phyloP scores from a whole-genome alignment of 2,797 vertebrate species.

The Cyprinodon diabolis region DNA sequence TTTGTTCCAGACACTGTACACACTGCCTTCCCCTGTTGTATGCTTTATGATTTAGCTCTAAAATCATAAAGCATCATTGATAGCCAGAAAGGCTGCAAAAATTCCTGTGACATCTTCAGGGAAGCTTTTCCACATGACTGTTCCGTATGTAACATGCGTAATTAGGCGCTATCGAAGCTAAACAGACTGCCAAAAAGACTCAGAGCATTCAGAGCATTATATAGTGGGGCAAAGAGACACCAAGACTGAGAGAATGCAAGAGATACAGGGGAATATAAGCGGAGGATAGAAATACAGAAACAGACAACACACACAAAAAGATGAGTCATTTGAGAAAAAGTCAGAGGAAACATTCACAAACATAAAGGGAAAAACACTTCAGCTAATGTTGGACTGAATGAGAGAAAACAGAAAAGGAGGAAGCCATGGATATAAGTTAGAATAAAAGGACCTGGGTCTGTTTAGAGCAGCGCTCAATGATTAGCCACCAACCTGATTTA shows the following conservation, averaged over 20 bases:
- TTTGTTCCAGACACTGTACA: too few species aligned
- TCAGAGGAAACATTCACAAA: slow-evolving; percentile 34
- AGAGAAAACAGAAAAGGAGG: slow-evolving; percentile 33
- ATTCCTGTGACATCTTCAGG: slow-evolving; percentile 17
- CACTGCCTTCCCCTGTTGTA: not conserved
- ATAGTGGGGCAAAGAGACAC: slow-evolving; percentile 35
- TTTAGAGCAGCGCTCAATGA: too few species aligned
- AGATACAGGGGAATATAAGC: slow-evolving; percentile 6
- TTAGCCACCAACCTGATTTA: too few species aligned
- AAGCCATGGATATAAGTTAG: slow-evolving; percentile 24
- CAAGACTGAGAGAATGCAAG: not conserved
- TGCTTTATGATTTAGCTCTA: not conserved
- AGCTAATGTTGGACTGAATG: not conserved
- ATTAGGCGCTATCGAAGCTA: slow-evolving; percentile 38
- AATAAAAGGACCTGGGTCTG: not conserved
- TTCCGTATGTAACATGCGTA: slow-evolving; percentile 30
- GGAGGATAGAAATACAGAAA: slow-evolving; percentile 45
- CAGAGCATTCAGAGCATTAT: slow-evolving; percentile 21
- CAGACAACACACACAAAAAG: slow-evolving; percentile 38
- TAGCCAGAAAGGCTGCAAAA: slow-evolving; percentile 26
- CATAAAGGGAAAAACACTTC: slow-evolving; percentile 1
- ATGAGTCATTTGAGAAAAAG: slow-evolving; percentile 55
- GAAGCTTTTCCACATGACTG: slow-evolving; percentile 28
- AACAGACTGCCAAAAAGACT: slow-evolving; percentile 28
- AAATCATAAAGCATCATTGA: slow-evolving; percentile 5